A percentile compares a stretch with the other conserved stretches of the same genome.
phyloP scores from a whole-genome alignment of 2,797 vertebrate genomes.

The Falco peregrinus region DNA sequence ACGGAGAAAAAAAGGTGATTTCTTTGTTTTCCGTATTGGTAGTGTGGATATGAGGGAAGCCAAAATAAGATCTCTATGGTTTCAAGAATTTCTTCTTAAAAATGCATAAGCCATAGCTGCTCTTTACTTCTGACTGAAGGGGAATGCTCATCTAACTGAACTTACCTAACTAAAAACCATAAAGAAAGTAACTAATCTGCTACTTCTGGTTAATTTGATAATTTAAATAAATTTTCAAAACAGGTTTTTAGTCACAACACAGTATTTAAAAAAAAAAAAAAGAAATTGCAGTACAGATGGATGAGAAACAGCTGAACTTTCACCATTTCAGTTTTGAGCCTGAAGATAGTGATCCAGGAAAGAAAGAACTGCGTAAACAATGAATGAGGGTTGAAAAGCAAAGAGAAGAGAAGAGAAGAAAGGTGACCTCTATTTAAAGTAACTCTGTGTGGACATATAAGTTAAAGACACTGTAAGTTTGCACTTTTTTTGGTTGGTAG shows the following conservation, averaged over 20 bases:
- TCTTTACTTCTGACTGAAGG: not conserved
- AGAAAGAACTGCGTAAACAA: constrained; percentile 19
- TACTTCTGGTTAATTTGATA: not conserved
- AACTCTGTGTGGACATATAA: not conserved
- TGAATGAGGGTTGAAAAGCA: not conserved
- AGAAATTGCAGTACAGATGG: not conserved
- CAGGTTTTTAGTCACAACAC: not conserved
- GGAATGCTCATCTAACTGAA: not conserved
- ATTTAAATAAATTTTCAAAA: not conserved
- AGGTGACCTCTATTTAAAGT: not conserved
- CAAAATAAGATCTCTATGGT: not conserved
- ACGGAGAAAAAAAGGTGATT: not conserved
- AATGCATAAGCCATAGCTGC: accelerated
- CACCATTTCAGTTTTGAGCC: constrained; percentile 1
- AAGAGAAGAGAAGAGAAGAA: not conserved
- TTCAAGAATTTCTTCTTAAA: not conserved
- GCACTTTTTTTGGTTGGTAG: not conserved
- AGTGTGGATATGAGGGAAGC: not conserved
- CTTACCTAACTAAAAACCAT: not conserved
- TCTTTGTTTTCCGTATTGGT: not conserved
- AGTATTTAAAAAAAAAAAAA: not conserved
- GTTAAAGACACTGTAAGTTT: not conserved
- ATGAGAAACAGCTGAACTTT: constrained; percentile 5
- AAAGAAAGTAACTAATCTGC: not conserved
- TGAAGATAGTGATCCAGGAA: constrained; percentile 8